Evolutionary conservation across 2,797 vertebrate species (phyloP).

Genomic region (Phoxinus dragarum): DNA sequence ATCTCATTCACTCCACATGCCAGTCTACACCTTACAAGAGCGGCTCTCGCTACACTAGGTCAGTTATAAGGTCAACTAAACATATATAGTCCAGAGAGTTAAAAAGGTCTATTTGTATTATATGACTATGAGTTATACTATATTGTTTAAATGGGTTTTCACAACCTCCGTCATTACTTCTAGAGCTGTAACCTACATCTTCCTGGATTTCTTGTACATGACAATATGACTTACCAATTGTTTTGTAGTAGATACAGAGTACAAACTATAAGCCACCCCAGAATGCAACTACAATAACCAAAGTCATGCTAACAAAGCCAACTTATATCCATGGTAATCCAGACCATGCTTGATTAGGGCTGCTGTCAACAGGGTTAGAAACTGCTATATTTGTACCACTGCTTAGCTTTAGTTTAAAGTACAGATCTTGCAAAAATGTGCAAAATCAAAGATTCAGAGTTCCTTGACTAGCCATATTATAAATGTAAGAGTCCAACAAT

Average conservation of each 20-base stretch:
- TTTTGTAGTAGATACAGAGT: constrained; percentile 31
- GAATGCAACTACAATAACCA: constrained; percentile 56
- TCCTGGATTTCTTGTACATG: not conserved
- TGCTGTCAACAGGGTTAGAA: constrained; percentile 67
- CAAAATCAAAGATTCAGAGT: constrained; percentile 5
- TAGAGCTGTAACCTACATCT: not conserved
- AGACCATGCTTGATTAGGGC: constrained; percentile 71
- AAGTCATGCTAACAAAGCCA: constrained; percentile 64
- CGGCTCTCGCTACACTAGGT: not conserved
- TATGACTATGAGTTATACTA: not conserved
- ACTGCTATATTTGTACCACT: constrained; percentile 58
- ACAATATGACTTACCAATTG: constrained; percentile 44
- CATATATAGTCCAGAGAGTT: not conserved
- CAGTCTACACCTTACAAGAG: not conserved
- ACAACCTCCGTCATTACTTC: not conserved
- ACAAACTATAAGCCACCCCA: constrained; percentile 47
- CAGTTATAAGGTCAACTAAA: not conserved
- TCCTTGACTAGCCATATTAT: constrained; percentile 1
- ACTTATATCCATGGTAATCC: constrained; percentile 60
- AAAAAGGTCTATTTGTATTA: not conserved
- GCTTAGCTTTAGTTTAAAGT: not conserved
- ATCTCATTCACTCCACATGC: constrained; percentile 42
- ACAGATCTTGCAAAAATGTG: constrained; percentile 27
- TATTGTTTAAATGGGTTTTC: not conserved
- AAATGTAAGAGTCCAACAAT: constrained; percentile 16